Conservation (phyloP, 2,888 invertebrate species). For the Drosophila robusta region DNA sequence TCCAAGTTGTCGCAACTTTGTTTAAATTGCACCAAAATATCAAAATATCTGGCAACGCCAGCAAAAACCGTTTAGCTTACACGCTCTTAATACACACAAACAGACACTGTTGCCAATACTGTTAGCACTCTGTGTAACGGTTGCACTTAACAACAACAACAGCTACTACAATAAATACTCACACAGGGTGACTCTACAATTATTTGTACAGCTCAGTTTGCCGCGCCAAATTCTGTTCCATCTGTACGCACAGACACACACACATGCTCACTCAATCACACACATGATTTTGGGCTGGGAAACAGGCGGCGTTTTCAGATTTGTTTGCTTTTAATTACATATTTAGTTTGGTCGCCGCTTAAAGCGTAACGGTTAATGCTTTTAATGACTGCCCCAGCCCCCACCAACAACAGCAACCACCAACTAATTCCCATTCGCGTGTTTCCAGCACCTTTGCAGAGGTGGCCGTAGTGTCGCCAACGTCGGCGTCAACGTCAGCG, state of each 20-base stretch:
- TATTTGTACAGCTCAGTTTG: conserved; percentile 20
- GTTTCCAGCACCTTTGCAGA: conserved; percentile 15
- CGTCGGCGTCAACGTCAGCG: conserved; percentile 6
- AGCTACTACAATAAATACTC: conserved; percentile 21
- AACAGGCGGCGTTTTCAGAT: conserved; percentile 41
- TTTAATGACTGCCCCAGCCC: conserved; percentile 60
- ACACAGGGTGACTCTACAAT: conserved; percentile 49
- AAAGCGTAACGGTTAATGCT: conserved; percentile 65
- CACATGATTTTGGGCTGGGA: conserved; percentile 43
- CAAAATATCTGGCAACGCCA: conserved; percentile 1
- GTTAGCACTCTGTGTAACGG: conserved; percentile 48
- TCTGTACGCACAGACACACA: conserved; percentile 17
- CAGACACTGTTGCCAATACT: conserved; percentile 30
- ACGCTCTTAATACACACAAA: not conserved
- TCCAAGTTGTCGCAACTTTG: not conserved
- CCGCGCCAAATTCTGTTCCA: conserved; percentile 42
- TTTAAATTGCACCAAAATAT: not conserved
- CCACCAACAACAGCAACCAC: not conserved
- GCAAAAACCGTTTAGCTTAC: conserved; percentile 34
- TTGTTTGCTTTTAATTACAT: conserved; percentile 73
- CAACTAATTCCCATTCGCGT: conserved; percentile 27
- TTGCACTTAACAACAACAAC: conserved; percentile 13
- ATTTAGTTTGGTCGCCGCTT: conserved; percentile 64
- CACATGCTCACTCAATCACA: not conserved
- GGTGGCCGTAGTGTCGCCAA: conserved; percentile 18